Percentiles rank a stretch among this genome's conserved stretches.
Evolutionary conservation across 2,113 vertebrate genomes (phyloP).

Genomic region (Notiomystis cincta): DNA sequence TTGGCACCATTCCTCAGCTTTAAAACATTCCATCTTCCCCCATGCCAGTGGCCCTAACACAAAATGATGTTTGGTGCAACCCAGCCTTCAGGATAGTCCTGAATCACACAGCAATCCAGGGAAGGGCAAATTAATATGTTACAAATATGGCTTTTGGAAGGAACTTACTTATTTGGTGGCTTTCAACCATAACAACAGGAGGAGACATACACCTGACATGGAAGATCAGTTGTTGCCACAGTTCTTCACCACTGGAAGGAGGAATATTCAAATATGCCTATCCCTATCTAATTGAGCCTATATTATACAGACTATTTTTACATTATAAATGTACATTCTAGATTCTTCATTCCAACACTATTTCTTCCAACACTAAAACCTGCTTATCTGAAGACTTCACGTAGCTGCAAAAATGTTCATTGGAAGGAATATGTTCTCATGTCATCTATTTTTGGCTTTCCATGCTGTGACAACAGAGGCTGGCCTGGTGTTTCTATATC

Average conservation of each 20-base stretch:
- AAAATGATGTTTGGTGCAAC: not conserved
- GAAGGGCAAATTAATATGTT: not conserved
- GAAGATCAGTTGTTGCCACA: not conserved
- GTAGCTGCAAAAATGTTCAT: not conserved
- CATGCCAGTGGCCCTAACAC: not conserved
- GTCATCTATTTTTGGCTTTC: conserved; percentile 3
- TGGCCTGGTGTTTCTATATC: conserved; percentile 26
- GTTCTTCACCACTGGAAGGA: not conserved
- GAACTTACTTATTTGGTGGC: not conserved
- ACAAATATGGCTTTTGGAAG: not conserved
- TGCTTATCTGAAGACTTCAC: not conserved
- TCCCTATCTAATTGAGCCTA: not conserved
- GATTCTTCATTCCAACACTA: not conserved
- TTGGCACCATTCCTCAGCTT: not conserved
- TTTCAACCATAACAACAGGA: not conserved
- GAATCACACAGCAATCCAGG: not conserved
- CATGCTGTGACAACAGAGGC: not conserved
- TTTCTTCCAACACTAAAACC: not conserved
- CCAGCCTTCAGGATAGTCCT: not conserved
- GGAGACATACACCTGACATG: not conserved
- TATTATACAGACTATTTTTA: not conserved
- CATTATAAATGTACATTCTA: not conserved
- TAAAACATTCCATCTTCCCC: not conserved
- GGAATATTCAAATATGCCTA: not conserved
- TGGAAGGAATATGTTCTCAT: conserved; percentile 7